A percentile compares a stretch with the other conserved stretches of the same genome.
phyloP scores from a whole-genome alignment of 1,140 invertebrate genomes.

The Trichonephila clavipes region DNA sequence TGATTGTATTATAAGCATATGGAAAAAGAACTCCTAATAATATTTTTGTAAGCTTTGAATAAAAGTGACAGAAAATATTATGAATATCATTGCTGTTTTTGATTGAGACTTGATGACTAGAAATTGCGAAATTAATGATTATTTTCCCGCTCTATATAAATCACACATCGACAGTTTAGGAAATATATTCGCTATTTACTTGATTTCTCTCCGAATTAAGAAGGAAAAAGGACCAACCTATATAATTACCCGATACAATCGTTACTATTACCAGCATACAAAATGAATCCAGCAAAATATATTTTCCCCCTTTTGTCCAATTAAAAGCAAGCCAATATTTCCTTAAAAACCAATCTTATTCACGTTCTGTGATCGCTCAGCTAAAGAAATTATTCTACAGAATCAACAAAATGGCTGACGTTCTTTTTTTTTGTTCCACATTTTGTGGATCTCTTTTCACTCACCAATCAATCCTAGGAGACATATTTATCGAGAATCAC shows the following conservation, averaged over 20 bases:
- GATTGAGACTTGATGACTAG: background rate
- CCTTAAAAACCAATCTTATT: background rate
- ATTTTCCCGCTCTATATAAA: background rate
- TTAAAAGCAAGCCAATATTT: background rate
- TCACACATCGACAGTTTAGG: background rate
- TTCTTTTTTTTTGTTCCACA: background rate
- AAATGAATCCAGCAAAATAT: background rate
- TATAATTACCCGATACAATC: background rate
- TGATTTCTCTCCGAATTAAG: background rate
- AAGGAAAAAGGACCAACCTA: background rate
- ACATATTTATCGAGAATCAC: constrained; percentile 49
- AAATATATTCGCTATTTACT: background rate
- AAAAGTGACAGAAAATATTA: background rate
- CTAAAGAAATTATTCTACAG: background rate
- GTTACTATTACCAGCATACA: background rate
- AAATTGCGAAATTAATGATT: background rate
- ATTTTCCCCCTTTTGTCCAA: background rate
- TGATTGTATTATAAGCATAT: too few relatives aligned
- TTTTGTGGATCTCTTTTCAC: background rate
- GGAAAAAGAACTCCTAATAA: too few relatives aligned
- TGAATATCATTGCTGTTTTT: constrained; percentile 1
- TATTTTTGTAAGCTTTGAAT: too few relatives aligned
- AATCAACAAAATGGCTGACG: background rate
- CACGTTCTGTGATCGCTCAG: background rate
- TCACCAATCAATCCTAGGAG: background rate